A percentile compares a stretch with the other conserved stretches of the same genome.
These are phyloP conservation scores for Poeciliopsis gracilis DNA, from an alignment of 2,797 vertebrate genomes.

Conservation along the genomic window DNA sequence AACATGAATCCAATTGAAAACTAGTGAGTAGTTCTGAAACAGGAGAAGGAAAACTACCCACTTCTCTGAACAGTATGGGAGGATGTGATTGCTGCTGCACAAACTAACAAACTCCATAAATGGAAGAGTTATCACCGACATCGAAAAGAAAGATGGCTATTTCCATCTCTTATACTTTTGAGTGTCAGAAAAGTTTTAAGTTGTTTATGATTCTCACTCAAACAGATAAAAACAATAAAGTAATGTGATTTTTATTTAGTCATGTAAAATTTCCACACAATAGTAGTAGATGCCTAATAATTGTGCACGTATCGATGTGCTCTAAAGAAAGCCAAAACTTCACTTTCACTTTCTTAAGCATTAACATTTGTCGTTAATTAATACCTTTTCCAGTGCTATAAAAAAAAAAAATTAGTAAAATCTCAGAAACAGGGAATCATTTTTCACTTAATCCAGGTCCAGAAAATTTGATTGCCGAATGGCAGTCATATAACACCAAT, in stretches of 20 bases:
- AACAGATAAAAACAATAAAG: background rate
- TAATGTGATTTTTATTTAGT: background rate
- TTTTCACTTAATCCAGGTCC: slow-evolving; percentile 28
- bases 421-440: slow-evolving; percentile 34
- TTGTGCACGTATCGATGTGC: background rate
- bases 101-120: background rate
- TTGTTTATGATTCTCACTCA: background rate
- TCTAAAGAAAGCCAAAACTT: background rate
- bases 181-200: background rate
- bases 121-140: background rate
- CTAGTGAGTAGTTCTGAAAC: background rate
- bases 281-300: background rate
- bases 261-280: background rate
- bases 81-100: background rate
- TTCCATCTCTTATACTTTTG: background rate
- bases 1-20: background rate
- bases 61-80: background rate
- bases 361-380: background rate
- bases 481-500: slow-evolving; percentile 48
- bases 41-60: background rate
- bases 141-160: background rate
- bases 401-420: background rate
- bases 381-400: slow-evolving; percentile 16
- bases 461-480: slow-evolving; percentile 51
- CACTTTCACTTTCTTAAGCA: background rate